phyloP scores from a whole-genome alignment of 1,140 invertebrate genomes.

The Eurosta solidaginis region DNA sequence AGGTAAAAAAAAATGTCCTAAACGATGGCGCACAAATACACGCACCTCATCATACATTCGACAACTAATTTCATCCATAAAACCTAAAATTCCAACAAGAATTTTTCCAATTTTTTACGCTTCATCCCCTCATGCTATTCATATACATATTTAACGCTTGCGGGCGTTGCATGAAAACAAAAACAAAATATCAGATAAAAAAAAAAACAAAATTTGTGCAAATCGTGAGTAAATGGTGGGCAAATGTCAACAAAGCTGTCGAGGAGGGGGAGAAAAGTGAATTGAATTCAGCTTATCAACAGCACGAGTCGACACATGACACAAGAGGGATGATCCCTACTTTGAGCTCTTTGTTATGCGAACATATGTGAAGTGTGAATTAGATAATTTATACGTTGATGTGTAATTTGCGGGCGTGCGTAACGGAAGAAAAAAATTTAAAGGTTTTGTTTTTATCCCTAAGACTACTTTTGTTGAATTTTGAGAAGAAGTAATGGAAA shows the following conservation, averaged over 20 bases:
- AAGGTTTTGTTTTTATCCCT: neutral
- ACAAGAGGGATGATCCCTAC: neutral
- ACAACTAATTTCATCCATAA: neutral
- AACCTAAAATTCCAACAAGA: neutral
- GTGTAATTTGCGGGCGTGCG: constrained; percentile 29
- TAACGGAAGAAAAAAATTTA: neutral
- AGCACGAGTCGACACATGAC: neutral
- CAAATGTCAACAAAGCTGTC: neutral
- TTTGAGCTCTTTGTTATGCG: neutral
- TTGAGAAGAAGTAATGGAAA: no score
- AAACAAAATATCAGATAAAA: neutral
- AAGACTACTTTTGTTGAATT: neutral
- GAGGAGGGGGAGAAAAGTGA: constrained; percentile 1
- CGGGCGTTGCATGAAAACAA: neutral
- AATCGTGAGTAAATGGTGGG: constrained; percentile 10
- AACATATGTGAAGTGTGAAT: constrained; percentile 47
- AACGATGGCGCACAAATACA: neutral
- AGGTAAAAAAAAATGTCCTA: neutral
- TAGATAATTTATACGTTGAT: constrained; percentile 48
- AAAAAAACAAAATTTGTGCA: constrained; percentile 3
- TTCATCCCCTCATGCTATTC: no score
- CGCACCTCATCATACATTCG: neutral
- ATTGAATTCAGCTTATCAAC: constrained; percentile 13
- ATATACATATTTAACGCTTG: neutral
- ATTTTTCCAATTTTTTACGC: neutral